These are phyloP conservation scores for Allygus modestus DNA, from an alignment of 2,888 invertebrate genomes.

Conservation along the genomic window DNA sequence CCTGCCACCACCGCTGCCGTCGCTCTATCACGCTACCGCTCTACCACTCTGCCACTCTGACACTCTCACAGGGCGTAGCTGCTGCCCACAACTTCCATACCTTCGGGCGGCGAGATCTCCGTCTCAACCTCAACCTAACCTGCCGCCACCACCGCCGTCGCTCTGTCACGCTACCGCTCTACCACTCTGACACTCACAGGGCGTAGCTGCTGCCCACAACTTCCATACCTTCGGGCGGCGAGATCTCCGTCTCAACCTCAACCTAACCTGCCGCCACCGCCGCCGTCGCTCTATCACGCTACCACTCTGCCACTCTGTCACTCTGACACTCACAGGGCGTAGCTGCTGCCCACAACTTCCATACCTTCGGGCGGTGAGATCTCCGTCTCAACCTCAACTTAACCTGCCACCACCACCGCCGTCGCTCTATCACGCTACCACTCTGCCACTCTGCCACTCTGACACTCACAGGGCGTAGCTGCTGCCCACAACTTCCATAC, in stretches of 20 bases:
- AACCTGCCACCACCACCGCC: not conserved
- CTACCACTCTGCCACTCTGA: too few species aligned
- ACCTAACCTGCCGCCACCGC: constrained; percentile 4
- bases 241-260: too few species aligned
- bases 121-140: not conserved
- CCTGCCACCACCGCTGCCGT: not conserved
- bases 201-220: not conserved
- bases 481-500: constrained; percentile 14
- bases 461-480: too few species aligned
- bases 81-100: constrained; percentile 4
- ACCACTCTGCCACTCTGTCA: too few species aligned
- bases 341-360: constrained; percentile 4
- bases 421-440: too few species aligned
- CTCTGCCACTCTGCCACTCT: too few species aligned
- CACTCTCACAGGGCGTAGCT: not conserved
- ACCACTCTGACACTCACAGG: too few species aligned
- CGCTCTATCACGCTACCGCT: not conserved
- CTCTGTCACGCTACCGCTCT: too few species aligned
- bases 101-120: not conserved
- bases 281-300: not conserved
- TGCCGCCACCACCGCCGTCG: not conserved
- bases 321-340: too few species aligned
- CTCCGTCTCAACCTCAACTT: too few species aligned
- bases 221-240: not conserved
- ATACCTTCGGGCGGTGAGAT: not conserved